Evolutionary conservation across 1,140 invertebrate genomes (phyloP).

Genomic region (Drosophila rhopaloa): DNA sequence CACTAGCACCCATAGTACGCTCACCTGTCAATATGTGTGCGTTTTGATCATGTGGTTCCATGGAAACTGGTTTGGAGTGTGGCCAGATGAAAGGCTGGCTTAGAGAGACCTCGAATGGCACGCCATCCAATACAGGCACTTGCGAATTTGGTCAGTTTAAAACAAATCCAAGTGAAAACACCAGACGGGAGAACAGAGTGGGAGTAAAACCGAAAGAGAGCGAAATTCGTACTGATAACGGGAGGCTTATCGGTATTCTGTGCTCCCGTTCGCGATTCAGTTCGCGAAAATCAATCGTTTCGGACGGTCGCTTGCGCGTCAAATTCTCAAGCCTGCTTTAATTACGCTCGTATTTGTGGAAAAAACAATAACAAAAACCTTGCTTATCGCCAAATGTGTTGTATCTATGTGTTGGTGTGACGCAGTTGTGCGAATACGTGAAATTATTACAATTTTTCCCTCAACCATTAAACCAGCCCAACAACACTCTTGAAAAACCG

Average conservation of each 20-base stretch:
- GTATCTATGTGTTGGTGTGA: constrained; percentile 36
- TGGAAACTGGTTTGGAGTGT: constrained; percentile 67
- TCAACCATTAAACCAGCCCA: constrained; percentile 6
- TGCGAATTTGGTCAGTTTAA: constrained; percentile 61
- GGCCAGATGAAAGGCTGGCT: constrained; percentile 33
- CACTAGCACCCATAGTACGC: constrained; percentile 9
- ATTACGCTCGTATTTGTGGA: constrained; percentile 20
- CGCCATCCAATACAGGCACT: constrained; percentile 36
- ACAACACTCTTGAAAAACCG: constrained; percentile 39
- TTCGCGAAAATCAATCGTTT: constrained; percentile 77
- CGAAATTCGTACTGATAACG: constrained; percentile 61
- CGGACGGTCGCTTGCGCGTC: constrained; percentile 51
- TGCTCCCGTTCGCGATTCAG: constrained; percentile 61
- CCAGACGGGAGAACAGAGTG: constrained; percentile 26
- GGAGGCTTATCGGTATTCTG: constrained; percentile 26
- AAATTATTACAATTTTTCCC: constrained; percentile 61
- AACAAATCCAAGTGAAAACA: constrained; percentile 63
- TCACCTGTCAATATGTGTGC: constrained; percentile 38
- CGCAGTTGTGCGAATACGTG: constrained; percentile 54
- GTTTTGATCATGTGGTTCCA: constrained; percentile 43
- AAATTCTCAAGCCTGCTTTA: constrained; percentile 55
- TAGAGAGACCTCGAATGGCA: constrained; percentile 5
- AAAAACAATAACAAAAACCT: constrained; percentile 51
- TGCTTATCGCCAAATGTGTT: constrained; percentile 77
- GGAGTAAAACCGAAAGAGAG: constrained; percentile 20